These are phyloP conservation scores for Sphaeridia pumilis DNA, from an alignment of 2,888 invertebrate genomes.

Conservation along the genomic window DNA sequence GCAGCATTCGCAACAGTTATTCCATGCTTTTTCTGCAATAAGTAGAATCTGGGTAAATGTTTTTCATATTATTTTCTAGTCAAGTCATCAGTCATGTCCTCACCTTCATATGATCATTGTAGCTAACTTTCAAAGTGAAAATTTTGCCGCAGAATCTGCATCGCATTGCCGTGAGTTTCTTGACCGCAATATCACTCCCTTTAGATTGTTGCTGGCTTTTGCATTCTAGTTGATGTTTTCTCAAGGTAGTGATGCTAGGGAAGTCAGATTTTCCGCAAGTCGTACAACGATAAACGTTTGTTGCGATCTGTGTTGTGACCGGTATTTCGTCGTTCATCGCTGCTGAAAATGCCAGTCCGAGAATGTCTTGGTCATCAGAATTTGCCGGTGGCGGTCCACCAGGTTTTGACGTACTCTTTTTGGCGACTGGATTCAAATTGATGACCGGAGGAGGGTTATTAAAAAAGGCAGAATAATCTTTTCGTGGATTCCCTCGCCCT, in stretches of 20 bases:
- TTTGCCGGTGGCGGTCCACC: no score
- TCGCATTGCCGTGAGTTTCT: not conserved
- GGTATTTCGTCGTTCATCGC: slow-evolving; percentile 2
- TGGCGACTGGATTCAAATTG: no score
- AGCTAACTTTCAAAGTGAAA: slow-evolving; percentile 5
- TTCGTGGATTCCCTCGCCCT: no score
- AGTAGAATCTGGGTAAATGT: not conserved
- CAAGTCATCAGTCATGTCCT: not conserved
- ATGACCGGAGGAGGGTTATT: no score
- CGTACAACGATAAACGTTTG: slow-evolving; percentile 1
- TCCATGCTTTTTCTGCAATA: slow-evolving; percentile 10
- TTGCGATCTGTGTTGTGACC: not conserved
- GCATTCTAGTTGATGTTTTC: not conserved
- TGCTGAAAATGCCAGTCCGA: slow-evolving; percentile 13
- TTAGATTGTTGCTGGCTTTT: no score
- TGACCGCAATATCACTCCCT: no score
- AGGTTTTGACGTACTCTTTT: no score
- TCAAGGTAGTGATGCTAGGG: not conserved
- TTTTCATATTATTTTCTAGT: not conserved
- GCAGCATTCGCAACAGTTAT: not conserved
- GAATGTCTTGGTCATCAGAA: no score
- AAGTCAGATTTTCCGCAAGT: slow-evolving; percentile 1
- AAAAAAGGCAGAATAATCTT: no score
- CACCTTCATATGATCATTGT: slow-evolving; percentile 14
- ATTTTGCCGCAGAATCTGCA: slow-evolving; percentile 9